Conservation (phyloP, 2,113 vertebrate species). For the Propithecus coquereli region DNA sequence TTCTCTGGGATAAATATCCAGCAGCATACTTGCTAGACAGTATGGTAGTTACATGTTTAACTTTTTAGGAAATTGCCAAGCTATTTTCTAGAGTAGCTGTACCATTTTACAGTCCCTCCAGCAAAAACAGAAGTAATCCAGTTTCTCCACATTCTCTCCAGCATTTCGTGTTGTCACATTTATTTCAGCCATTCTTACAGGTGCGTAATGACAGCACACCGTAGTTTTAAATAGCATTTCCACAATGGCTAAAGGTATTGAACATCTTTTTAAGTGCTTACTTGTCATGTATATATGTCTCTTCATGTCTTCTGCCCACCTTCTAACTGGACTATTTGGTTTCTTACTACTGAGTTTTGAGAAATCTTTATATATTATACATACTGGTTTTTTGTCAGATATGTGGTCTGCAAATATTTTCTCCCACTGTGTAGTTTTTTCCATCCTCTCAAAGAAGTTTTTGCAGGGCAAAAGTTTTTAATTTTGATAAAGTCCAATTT, state of each 20-base stretch:
- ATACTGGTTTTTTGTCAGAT: not conserved
- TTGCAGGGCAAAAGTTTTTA: not conserved
- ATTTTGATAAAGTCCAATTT: not conserved
- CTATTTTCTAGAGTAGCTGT: not conserved
- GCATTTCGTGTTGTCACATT: not conserved
- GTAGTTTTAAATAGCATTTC: not conserved
- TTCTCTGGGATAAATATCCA: not conserved
- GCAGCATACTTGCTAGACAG: not conserved
- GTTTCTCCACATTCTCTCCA: not conserved
- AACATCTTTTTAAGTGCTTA: not conserved
- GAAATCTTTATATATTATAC: not conserved
- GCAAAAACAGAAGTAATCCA: not conserved
- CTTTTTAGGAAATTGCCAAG: not conserved
- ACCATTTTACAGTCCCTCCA: not conserved
- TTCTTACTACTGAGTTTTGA: not conserved
- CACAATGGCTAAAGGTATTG: not conserved
- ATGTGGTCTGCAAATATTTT: not conserved
- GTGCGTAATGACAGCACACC: not conserved
- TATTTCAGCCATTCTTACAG: not conserved
- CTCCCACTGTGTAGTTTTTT: not conserved
- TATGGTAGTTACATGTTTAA: not conserved
- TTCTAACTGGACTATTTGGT: not conserved
- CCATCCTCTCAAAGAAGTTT: not conserved
- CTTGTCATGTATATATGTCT: not conserved
- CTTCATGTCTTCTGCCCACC: not conserved